These are phyloP conservation scores for Tetramorium alpestre DNA, from an alignment of 1,140 invertebrate species.

Conservation along the genomic window DNA sequence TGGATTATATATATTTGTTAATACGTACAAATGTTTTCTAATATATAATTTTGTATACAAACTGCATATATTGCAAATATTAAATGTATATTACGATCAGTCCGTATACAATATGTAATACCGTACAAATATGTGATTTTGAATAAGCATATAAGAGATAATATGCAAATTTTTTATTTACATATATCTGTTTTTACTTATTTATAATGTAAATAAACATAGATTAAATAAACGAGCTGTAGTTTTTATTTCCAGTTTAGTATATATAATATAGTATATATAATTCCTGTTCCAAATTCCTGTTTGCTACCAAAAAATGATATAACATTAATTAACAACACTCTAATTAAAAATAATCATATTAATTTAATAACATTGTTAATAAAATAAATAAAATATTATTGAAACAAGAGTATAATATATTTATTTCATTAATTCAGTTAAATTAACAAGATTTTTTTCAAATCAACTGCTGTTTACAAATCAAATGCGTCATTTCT, in stretches of 20 bases:
- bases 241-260: neutral
- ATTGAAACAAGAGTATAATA: no score
- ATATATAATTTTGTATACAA: constrained; percentile 1
- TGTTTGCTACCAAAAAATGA: neutral
- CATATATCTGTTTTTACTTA: neutral
- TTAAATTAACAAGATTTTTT: no score
- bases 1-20: neutral
- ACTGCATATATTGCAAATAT: neutral
- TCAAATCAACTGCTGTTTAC: no score
- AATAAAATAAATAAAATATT: no score
- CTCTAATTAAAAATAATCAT: no score
- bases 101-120: no score
- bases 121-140: neutral
- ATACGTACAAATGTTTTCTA: neutral
- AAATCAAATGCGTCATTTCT: no score
- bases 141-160: neutral
- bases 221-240: neutral
- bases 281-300: neutral
- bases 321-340: no score
- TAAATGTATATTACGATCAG: neutral
- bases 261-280: no score
- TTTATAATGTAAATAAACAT: constrained; percentile 8
- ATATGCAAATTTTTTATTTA: constrained; percentile 12
- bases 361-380: no score
- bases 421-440: no score